These are phyloP conservation scores for Tenualosa ilisha DNA, from an alignment of 2,797 vertebrate species.

Conservation along the genomic window DNA sequence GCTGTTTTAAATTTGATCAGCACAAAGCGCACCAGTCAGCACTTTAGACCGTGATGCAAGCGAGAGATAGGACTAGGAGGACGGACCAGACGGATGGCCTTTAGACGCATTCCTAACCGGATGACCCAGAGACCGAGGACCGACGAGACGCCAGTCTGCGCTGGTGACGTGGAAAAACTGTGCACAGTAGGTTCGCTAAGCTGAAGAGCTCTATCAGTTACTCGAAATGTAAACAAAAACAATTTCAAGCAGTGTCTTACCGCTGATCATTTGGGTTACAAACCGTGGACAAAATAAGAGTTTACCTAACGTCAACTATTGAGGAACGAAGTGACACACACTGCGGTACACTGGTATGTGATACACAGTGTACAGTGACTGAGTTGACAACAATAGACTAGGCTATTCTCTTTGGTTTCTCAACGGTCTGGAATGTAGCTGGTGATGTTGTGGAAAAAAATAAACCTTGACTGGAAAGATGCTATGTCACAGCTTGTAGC, in stretches of 20 bases:
- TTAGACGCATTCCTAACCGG: not conserved
- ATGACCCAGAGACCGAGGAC: not conserved
- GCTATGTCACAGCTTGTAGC: not conserved
- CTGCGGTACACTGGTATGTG: too few species aligned
- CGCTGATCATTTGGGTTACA: too few species aligned
- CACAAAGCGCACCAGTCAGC: not conserved
- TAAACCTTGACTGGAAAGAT: not conserved
- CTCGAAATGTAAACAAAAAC: too few species aligned
- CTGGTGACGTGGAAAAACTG: too few species aligned
- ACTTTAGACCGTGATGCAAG: not conserved
- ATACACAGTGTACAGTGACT: too few species aligned
- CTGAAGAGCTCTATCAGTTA: too few species aligned
- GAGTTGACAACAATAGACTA: not conserved
- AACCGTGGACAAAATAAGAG: too few species aligned
- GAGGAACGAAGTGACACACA: too few species aligned
- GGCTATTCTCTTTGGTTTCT: not conserved
- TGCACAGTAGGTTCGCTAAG: too few species aligned
- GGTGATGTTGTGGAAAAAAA: not conserved
- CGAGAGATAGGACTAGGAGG: not conserved
- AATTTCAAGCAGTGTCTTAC: too few species aligned
- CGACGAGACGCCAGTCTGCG: not conserved
- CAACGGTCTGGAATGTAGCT: not conserved
- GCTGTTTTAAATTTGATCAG: not conserved
- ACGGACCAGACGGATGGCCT: not conserved
- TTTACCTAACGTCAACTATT: too few species aligned